Evolutionary conservation across 2,113 vertebrate genomes (phyloP), one percentile per base, ranked within the genome.

Genomic region (Isichthys henryi): DNA sequence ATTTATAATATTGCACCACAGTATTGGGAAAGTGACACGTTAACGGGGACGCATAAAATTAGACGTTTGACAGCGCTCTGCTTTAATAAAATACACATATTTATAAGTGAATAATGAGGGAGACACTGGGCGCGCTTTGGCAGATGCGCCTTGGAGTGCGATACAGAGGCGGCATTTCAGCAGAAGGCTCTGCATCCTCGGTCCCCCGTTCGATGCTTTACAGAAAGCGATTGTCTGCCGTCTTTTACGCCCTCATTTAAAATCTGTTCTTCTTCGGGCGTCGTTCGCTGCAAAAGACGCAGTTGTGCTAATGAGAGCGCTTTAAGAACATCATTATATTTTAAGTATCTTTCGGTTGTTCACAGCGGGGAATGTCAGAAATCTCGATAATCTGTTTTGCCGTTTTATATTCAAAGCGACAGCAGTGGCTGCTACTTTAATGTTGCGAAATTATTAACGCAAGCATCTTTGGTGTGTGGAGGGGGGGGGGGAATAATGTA

Each of bases 261-360:
- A 95, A 95, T 95, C 94, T 95, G 94, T 95, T 96, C 93, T 93
- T 92, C 95, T 94, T 94, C 94, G 93, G 94, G 94, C 93, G 95
- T 95, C 95, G 95, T 95, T 95, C 93, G 92, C 94, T 91, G 91
- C 92, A 91, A 92, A 93, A 95, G 93, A 94, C 93, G 93, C 93
- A 86, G 94, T 94, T 80, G 49, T 45, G 77, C 91, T 96, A 96
- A 96, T 96, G 95, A 96, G 95, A 90, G 91, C 93, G 93, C 94
- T 95, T 90, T 95, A 95, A 96, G 95, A 96, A 96, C 95, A 91
- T 96, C 95, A 96, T 96, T 96, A 96, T 96, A 95, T 96, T 96
- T 95, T 96, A 96, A 96, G 96, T 95, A 96, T 96, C 94, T 93
- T 96, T 96, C 92, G 95, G 94, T 93, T 95, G 94, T 96, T 96